A percentile compares a stretch with the other conserved stretches of the same genome.
phyloP scores from a whole-genome alignment of 2,797 vertebrate species.

The Poecilia gillii region DNA sequence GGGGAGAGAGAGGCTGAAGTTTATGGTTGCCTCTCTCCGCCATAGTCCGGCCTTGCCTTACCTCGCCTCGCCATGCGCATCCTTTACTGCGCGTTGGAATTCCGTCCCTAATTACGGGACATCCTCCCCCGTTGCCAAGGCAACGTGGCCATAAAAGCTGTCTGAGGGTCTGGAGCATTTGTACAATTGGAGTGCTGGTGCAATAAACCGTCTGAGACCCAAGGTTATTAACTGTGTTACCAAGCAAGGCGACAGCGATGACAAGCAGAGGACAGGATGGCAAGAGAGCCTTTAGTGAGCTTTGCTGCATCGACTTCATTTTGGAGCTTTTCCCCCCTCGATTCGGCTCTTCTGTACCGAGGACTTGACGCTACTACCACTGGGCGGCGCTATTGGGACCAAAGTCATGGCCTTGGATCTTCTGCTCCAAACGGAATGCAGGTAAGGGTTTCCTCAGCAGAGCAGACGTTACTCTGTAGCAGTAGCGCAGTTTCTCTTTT shows the following conservation, averaged over 20 bases:
- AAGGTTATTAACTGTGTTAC: constrained; percentile 86
- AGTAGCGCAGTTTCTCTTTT: not conserved
- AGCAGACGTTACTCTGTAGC: not conserved
- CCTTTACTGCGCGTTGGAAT: constrained; percentile 89
- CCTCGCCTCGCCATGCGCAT: constrained; percentile 81
- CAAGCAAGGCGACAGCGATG: constrained; percentile 76
- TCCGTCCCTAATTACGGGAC: constrained; percentile 91
- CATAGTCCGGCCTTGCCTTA: constrained; percentile 83
- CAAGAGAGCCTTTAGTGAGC: constrained; percentile 44
- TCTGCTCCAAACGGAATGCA: constrained; percentile 53
- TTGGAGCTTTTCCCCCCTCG: constrained; percentile 43
- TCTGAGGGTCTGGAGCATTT: constrained; percentile 86
- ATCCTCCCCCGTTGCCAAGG: constrained; percentile 88
- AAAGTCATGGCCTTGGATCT: constrained; percentile 93
- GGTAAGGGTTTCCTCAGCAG: constrained; percentile 58
- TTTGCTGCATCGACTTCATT: constrained; percentile 56
- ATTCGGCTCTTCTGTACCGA: constrained; percentile 20
- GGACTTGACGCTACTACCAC: constrained; percentile 75
- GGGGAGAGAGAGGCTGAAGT: constrained; percentile 78
- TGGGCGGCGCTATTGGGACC: constrained; percentile 93
- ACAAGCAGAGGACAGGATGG: constrained; percentile 64
- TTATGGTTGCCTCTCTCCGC: constrained; percentile 83
- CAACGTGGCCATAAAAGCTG: constrained; percentile 91
- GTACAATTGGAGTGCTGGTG: constrained; percentile 85
- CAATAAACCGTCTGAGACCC: constrained; percentile 89